Evolutionary conservation across 92 coral and sea anemone genomes (phyloP).

Genomic region (Palythoa grandiflora): DNA sequence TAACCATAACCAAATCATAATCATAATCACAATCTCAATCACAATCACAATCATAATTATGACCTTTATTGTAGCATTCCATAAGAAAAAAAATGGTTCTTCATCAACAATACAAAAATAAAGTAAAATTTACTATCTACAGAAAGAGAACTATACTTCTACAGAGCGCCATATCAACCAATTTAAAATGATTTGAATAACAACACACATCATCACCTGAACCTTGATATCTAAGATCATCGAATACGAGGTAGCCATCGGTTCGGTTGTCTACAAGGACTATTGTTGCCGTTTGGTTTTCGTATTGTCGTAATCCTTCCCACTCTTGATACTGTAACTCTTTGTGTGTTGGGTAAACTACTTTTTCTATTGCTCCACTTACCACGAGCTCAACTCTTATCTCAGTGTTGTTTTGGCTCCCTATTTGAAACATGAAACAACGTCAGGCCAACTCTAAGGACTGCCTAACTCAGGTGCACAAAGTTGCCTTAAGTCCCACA

Average conservation of each 20-base stretch:
- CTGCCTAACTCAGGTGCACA: no score
- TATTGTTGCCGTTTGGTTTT: conserved; percentile 47
- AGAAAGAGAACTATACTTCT: no score
- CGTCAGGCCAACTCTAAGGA: no score
- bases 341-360: neutral
- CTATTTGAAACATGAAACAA: neutral
- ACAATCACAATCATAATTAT: no score
- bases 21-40: no score
- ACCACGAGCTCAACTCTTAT: conserved; percentile 48
- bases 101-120: no score
- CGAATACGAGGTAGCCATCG: conserved; percentile 56
- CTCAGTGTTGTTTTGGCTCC: conserved; percentile 41
- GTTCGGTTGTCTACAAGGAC: conserved; percentile 56
- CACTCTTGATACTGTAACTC: conserved; percentile 1
- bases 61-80: neutral
- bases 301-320: conserved; percentile 2
- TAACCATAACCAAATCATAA: no score
- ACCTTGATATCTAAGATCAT: conserved; percentile 40
- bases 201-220: neutral
- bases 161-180: neutral
- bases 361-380: conserved; percentile 29
- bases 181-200: neutral
- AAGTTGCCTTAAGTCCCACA: no score
- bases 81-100: neutral
- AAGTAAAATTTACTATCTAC: no score